Base-by-base conservation (phyloP, 1,140 invertebrate genomes). In the Pseudomyrmex flavicornis region DNA sequence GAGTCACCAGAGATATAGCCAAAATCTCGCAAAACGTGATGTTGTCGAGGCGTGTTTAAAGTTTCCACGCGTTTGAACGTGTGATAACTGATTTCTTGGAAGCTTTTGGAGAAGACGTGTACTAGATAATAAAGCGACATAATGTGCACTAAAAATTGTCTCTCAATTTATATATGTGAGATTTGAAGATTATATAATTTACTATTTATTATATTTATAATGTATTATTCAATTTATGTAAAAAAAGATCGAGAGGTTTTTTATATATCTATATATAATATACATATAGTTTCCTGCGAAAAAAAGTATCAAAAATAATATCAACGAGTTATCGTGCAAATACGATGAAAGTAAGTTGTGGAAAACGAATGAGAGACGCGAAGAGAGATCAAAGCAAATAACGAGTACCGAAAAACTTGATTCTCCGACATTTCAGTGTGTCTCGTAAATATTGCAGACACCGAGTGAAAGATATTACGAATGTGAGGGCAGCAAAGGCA, bases 401-500 rank as follows among this genome's bases (percentile, higher is more conserved):
- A 79, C 52, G 65, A 79, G 44, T 50, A 61, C 3, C 3, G 17
- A 12, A 61, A 79, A 61, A 80, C n/a, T 61, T 61, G 66, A 80
- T 80, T 80, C 70, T 15, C 15, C 12, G 22, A 61, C 22, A 61
- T 80, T 79, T 80, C 20, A 44, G n/a, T 48, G 76, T 50, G n/a
- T 3, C 44, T 59, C 20, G 65, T 80, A 80, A 80, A 72, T 72
- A 61, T 80, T 80, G 44, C 76, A 79, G 54, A 22, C 50, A 15
- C 15, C 12, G 20, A 56, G 17, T 58, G 63, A 69, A 46, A 69
- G 12, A 15, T 44, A 26, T 26, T 58, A 59, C 50, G 17, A 10
- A 58, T 46, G n/a, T 46, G 35, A 17, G 8, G 10, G 65, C 46
- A 20, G 13, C 9, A 66, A 17, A 44, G 12, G 13, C 35, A 17